Conservation (phyloP, 1,140 invertebrate genomes). For the Trinorchestia longiramus region DNA sequence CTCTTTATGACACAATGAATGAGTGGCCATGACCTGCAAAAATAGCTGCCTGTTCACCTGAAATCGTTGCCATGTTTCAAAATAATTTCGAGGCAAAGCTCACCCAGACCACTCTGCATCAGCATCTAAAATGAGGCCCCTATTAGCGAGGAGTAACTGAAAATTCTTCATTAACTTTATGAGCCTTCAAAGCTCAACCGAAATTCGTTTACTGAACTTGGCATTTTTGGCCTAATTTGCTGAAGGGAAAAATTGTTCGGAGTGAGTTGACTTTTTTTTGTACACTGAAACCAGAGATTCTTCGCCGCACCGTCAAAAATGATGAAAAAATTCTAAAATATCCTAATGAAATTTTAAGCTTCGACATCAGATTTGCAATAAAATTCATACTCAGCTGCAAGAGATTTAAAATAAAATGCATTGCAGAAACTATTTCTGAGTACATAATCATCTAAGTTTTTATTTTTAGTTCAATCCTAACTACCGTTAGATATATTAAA, state of each 20-base stretch:
- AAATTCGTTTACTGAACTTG: neutral
- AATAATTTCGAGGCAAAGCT: conserved; percentile 1
- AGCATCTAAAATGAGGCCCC: neutral
- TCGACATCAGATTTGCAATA: neutral
- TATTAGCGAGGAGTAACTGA: neutral
- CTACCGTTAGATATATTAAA: no score
- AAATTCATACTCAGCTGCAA: no score
- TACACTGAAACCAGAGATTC: neutral
- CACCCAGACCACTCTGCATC: neutral
- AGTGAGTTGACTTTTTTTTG: neutral
- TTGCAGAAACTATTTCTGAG: no score
- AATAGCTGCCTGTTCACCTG: neutral
- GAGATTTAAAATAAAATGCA: no score
- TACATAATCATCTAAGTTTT: no score
- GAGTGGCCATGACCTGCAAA: neutral
- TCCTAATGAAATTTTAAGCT: neutral
- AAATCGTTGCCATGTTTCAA: neutral
- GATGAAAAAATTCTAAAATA: neutral
- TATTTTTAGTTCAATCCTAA: no score
- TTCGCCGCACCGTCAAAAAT: neutral
- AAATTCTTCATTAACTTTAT: conserved; percentile 3
- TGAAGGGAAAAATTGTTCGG: neutral
- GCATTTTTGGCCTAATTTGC: neutral
- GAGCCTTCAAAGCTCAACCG: neutral
- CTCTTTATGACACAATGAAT: neutral